Conservation (phyloP, 1,140 invertebrate genomes). For the Aphaenogaster floridana region DNA sequence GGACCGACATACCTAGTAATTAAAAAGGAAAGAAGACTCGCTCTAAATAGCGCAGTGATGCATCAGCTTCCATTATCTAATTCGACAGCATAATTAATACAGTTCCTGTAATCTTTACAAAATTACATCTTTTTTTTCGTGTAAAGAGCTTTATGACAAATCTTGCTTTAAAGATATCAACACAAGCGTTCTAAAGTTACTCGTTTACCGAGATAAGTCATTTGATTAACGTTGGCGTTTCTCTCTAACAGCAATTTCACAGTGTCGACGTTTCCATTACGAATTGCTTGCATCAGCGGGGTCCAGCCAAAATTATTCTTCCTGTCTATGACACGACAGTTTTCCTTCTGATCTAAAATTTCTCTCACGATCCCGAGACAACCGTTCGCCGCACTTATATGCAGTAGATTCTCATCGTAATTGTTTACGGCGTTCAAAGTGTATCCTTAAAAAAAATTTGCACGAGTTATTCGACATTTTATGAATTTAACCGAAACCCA, state of each 20-base stretch:
- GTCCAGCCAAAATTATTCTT: slow-evolving; percentile 87
- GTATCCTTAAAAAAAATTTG: slow-evolving; percentile 72
- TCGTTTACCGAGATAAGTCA: slow-evolving; percentile 85
- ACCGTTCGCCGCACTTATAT: slow-evolving; percentile 81
- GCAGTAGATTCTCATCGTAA: slow-evolving; percentile 83
- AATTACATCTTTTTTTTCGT: background rate
- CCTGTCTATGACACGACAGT: slow-evolving; percentile 65
- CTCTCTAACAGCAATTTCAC: slow-evolving; percentile 84
- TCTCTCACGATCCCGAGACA: slow-evolving; percentile 76
- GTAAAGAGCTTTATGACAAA: background rate
- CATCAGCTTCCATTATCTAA: background rate
- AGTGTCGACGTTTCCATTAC: slow-evolving; percentile 84
- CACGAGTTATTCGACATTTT: background rate
- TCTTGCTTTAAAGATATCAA: background rate
- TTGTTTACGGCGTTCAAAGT: slow-evolving; percentile 82
- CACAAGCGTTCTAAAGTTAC: background rate
- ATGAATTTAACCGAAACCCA: background rate
- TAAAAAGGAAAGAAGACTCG: background rate
- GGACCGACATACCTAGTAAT: slow-evolving; percentile 78
- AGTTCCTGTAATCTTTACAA: background rate
- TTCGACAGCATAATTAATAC: background rate
- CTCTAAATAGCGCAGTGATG: background rate
- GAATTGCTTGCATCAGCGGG: slow-evolving; percentile 87
- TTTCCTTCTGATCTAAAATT: slow-evolving; percentile 76
- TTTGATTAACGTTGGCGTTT: slow-evolving; percentile 82